These are phyloP conservation scores for Babylonia areolata DNA, from an alignment of 1,140 invertebrate species.

Conservation along the genomic window DNA sequence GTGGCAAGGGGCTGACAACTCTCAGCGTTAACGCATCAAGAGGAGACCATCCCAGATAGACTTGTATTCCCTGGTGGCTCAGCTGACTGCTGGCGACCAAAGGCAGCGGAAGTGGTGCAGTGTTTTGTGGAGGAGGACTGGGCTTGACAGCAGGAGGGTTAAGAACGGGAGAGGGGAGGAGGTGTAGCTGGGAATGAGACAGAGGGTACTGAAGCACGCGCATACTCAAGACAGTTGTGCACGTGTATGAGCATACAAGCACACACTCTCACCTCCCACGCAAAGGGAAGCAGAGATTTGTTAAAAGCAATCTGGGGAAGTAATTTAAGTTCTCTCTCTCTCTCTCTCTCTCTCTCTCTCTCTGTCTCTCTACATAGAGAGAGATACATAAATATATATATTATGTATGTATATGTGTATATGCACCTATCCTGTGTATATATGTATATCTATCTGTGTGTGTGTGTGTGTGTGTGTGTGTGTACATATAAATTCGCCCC, in stretches of 20 bases:
- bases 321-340: no score
- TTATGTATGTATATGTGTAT: background rate
- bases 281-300: background rate
- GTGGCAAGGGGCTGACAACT: constrained; percentile 13
- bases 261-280: background rate
- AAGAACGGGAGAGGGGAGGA: background rate
- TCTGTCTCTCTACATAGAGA: constrained; percentile 8
- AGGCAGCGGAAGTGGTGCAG: background rate
- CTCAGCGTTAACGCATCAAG: background rate
- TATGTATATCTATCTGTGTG: no score
- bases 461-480: constrained; percentile 11
- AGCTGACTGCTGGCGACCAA: background rate
- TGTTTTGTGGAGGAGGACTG: no score
- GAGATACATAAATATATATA: background rate
- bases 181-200: no score
- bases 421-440: no score
- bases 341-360: no score
- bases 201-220: background rate
- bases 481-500: no score
- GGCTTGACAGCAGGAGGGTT: no score
- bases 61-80: background rate
- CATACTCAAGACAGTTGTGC: background rate
- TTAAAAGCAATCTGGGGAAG: no score
- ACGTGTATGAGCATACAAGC: background rate
- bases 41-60: constrained; percentile 2